Percentiles rank a stretch among this genome's conserved stretches.
Conservation (phyloP, 1,140 invertebrate species). For the Periplaneta americana region DNA sequence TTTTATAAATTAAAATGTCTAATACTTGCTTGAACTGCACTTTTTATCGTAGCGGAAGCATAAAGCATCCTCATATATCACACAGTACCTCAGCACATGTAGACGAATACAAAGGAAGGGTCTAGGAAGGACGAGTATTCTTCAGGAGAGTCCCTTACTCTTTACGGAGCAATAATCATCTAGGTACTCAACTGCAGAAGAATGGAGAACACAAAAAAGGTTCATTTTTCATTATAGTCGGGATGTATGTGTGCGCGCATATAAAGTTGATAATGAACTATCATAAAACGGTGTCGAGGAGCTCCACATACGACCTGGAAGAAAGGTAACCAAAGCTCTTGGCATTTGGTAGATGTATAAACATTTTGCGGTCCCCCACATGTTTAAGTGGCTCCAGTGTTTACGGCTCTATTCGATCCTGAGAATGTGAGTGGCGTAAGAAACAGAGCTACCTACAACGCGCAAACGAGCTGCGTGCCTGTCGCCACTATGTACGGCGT, state of each 20-base stretch:
- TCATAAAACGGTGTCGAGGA: not conserved
- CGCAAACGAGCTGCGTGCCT: too few species aligned
- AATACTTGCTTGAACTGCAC: too few species aligned
- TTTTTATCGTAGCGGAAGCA: too few species aligned
- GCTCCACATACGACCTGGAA: not conserved
- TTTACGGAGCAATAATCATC: not conserved
- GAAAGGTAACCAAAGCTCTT: not conserved
- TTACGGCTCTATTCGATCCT: not conserved
- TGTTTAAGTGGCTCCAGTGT: not conserved
- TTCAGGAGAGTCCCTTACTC: not conserved
- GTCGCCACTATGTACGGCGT: too few species aligned
- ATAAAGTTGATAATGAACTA: not conserved
- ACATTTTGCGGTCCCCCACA: not conserved
- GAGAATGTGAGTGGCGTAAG: not conserved
- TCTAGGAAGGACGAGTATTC: too few species aligned
- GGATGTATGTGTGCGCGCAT: not conserved
- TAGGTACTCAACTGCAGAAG: not conserved
- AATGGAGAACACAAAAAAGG: not conserved
- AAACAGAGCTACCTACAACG: too few species aligned
- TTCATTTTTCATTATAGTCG: not conserved
- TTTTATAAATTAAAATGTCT: too few species aligned
- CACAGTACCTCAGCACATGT: not conserved
- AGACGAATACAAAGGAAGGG: not conserved
- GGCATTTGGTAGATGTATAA: too few species aligned
- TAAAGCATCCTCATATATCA: not conserved